Evolutionary conservation across 2,888 invertebrate genomes (phyloP).

Genomic region (Sesia apiformis): DNA sequence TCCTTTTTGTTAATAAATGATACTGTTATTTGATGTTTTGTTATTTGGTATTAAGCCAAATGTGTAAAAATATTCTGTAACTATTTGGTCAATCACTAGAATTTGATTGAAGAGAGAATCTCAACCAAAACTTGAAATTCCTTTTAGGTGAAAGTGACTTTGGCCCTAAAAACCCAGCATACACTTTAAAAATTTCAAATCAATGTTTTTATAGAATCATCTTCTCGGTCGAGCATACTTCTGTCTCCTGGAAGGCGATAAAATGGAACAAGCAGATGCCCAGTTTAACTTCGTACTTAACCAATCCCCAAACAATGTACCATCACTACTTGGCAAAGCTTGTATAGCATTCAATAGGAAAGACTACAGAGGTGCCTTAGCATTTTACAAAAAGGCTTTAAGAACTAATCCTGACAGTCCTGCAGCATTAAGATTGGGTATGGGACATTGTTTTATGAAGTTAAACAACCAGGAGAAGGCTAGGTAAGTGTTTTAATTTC

Average conservation of each 20-base stretch:
- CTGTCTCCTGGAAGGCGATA: constrained; percentile 97
- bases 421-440: constrained; percentile 95
- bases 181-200: too few species aligned
- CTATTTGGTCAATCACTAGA: background rate
- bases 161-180: too few species aligned
- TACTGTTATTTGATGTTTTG: too few species aligned
- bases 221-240: constrained; percentile 98
- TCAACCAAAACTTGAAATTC: too few species aligned
- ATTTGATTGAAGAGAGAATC: too few species aligned
- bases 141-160: too few species aligned
- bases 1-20: too few species aligned
- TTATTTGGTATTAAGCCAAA: too few species aligned
- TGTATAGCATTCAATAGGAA: constrained; percentile 99
- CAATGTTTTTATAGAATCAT: constrained; percentile 83
- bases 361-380: constrained; percentile 94
- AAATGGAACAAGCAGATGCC: constrained; percentile 99
- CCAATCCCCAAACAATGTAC: constrained; percentile 95
- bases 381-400: constrained; percentile 98
- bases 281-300: constrained; percentile 99
- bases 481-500: constrained; percentile 57
- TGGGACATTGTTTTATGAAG: constrained; percentile 99
- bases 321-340: constrained; percentile 97
- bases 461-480: constrained; percentile 97
- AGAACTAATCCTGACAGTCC: constrained; percentile 97
- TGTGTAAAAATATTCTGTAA: background rate